phyloP scores from a whole-genome alignment of 1,140 invertebrate genomes.

The Campoletis sonorensis region DNA sequence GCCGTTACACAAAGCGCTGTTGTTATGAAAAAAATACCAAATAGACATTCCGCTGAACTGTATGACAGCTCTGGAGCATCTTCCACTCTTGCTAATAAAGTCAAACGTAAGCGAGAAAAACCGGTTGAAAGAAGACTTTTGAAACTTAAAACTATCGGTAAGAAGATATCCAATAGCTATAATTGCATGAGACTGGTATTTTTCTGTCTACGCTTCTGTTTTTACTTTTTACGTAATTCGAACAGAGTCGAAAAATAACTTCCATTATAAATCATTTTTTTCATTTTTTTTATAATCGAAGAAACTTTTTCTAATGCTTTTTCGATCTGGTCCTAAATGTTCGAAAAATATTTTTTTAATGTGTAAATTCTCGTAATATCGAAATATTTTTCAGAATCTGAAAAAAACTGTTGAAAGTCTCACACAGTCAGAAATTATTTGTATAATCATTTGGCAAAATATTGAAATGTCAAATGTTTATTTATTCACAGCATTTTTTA shows the following conservation, averaged over 20 bases:
- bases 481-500: constrained; percentile 61
- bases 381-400: too few species aligned
- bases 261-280: too few species aligned
- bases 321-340: too few species aligned
- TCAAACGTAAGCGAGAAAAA: constrained; percentile 46
- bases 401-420: too few species aligned
- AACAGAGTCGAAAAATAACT: not conserved
- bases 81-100: constrained; percentile 41
- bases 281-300: too few species aligned
- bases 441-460: not conserved
- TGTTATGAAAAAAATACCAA: constrained; percentile 35
- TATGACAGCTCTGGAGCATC: constrained; percentile 45
- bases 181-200: not conserved
- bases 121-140: constrained; percentile 52
- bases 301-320: too few species aligned
- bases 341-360: too few species aligned
- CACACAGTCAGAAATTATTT: too few species aligned
- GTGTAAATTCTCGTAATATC: too few species aligned
- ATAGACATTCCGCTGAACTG: constrained; percentile 21
- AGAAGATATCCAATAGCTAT: constrained; percentile 27
- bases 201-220: too few species aligned
- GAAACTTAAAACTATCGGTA: constrained; percentile 61
- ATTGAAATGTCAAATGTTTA: not conserved
- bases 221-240: not conserved
- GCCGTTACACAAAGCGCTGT: constrained; percentile 39